Evolutionary conservation across 2,888 invertebrate species (phyloP).

Genomic region (Gerosis bhagava): DNA sequence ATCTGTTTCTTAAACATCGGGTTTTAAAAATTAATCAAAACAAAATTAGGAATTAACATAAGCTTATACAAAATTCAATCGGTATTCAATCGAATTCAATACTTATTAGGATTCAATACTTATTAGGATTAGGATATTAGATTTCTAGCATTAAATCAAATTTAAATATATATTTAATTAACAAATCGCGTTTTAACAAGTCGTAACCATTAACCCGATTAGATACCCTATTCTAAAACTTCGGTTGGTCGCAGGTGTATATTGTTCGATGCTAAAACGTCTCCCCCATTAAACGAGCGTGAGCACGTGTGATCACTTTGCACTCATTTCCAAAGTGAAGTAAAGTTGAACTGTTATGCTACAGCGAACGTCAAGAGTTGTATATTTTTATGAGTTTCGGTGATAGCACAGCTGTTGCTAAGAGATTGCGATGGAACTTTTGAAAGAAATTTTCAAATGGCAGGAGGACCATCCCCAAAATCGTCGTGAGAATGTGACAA

Average conservation of each 20-base stretch:
- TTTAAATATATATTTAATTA: conserved; percentile 7
- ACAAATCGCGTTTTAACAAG: conserved; percentile 10
- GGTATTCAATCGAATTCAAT: no score
- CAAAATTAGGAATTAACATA: no score
- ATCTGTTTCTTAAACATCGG: no score
- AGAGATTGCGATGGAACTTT: conserved; percentile 46
- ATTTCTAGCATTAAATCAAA: neutral
- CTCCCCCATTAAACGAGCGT: conserved; percentile 53
- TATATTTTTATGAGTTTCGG: conserved; percentile 62
- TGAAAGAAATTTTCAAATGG: conserved; percentile 26
- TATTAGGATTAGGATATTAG: no score
- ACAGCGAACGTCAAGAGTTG: conserved; percentile 51
- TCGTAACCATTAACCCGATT: conserved; percentile 43
- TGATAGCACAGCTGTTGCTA: conserved; percentile 47
- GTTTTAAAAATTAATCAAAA: no score
- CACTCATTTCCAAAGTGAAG: conserved; percentile 65
- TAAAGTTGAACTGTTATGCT: conserved; percentile 64
- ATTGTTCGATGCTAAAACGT: conserved; percentile 56
- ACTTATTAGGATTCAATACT: no score
- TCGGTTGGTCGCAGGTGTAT: conserved; percentile 60
- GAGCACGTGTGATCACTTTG: conserved; percentile 67
- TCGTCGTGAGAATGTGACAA: conserved; percentile 16
- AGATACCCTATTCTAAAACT: conserved; percentile 46
- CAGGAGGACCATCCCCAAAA: conserved; percentile 9
- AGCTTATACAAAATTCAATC: no score